phyloP scores from a whole-genome alignment of 2,888 invertebrate species.

The Torymus tubicola region DNA sequence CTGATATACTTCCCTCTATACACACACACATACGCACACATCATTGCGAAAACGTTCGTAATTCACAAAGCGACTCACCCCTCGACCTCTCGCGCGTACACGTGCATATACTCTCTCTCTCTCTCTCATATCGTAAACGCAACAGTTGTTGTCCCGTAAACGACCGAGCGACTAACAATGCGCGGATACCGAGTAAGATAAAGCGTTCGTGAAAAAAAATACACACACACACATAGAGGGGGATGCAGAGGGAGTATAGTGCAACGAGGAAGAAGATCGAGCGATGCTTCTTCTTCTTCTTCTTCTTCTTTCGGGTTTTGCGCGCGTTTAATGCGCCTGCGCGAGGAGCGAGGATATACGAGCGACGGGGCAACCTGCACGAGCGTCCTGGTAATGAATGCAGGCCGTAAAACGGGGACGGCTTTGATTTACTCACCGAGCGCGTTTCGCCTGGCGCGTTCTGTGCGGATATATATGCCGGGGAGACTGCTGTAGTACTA shows the following conservation, averaged over 20 bases:
- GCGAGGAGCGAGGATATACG: slow-evolving; percentile 70
- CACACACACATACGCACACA: too few relatives aligned
- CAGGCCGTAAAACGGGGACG: slow-evolving; percentile 74
- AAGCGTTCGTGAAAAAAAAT: background rate
- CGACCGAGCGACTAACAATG: slow-evolving; percentile 56
- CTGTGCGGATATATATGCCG: too few relatives aligned
- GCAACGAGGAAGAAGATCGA: slow-evolving; percentile 51
- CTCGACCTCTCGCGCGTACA: background rate
- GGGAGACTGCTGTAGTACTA: slow-evolving; percentile 64
- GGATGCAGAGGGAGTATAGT: slow-evolving; percentile 24
- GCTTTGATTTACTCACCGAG: slow-evolving; percentile 73
- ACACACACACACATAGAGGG: background rate
- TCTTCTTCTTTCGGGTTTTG: slow-evolving; percentile 47
- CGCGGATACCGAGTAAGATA: slow-evolving; percentile 16
- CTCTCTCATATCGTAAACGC: slow-evolving; percentile 29
- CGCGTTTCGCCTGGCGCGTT: slow-evolving; percentile 17
- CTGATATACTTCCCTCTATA: slow-evolving; percentile 37
- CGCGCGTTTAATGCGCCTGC: slow-evolving; percentile 40
- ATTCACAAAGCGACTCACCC: slow-evolving; percentile 36
- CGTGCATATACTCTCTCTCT: background rate
- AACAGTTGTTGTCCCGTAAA: slow-evolving; percentile 62
- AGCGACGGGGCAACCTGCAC: slow-evolving; percentile 65
- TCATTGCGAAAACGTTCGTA: slow-evolving; percentile 30
- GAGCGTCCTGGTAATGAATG: slow-evolving; percentile 75
- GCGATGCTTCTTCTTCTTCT: slow-evolving; percentile 35